These are phyloP conservation scores for Cosmopolites sordidus DNA, from an alignment of 2,888 invertebrate genomes.

Conservation along the genomic window DNA sequence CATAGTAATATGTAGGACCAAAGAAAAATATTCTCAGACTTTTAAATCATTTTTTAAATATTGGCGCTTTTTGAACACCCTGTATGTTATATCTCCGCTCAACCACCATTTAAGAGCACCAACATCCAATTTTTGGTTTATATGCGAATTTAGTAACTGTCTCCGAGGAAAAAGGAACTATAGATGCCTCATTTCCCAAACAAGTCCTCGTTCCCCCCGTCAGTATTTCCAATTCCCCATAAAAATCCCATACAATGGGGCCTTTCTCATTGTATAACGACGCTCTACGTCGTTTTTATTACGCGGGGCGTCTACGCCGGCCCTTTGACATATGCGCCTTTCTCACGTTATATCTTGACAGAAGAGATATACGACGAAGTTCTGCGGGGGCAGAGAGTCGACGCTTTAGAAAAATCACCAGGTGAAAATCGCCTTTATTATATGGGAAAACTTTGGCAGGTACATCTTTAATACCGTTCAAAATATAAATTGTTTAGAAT, in stretches of 20 bases:
- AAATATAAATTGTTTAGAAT: too few relatives aligned
- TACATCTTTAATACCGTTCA: too few relatives aligned
- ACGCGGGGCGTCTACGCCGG: not conserved
- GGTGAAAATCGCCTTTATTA: too few relatives aligned
- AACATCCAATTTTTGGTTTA: not conserved
- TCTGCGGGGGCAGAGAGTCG: too few relatives aligned
- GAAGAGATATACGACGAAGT: too few relatives aligned
- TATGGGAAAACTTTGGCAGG: too few relatives aligned
- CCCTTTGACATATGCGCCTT: not conserved
- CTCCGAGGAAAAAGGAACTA: not conserved
- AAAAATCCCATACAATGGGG: constrained; percentile 1
- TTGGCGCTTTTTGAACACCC: too few relatives aligned
- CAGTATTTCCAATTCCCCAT: not conserved
- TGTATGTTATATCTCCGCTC: too few relatives aligned
- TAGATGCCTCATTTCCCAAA: not conserved
- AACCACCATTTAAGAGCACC: not conserved
- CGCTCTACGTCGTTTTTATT: not conserved
- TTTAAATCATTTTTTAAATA: too few relatives aligned
- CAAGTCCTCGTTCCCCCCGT: not conserved
- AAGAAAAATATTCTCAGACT: too few relatives aligned
- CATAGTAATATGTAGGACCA: too few relatives aligned
- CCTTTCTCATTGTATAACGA: not conserved
- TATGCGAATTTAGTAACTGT: not conserved
- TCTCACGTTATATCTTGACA: constrained; percentile 1
- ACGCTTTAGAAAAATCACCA: too few relatives aligned